Base-by-base conservation (phyloP, 2,113 vertebrate genomes). In the Catagonus wagneri region DNA sequence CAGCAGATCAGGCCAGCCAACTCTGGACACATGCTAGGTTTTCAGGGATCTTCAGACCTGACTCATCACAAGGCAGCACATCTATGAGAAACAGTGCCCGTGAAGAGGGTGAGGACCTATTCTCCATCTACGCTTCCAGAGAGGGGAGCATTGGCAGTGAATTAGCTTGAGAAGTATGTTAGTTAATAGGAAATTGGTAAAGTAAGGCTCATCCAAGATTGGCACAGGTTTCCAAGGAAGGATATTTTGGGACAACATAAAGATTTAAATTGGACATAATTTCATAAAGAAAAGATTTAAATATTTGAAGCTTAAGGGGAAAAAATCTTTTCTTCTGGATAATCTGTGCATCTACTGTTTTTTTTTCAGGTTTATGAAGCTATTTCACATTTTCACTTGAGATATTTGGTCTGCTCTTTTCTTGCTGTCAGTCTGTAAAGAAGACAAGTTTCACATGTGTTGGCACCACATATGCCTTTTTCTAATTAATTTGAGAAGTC, bases 211-310 rank as follows among this genome's bases (percentile, higher is more conserved):
- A 44, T 50, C 44, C 32, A 79, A 12, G 16, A 27, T n/a, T 83
- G 74, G n/a, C 34, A 16, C 2, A 1, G n/a, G 3, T 63, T 89
- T 69, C 58, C 13, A 36, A 66, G 36, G 27, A 89, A 61, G 23
- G 27, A 9, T 93, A 29, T 89, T 76, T 90, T 92, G 39, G n/a
- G 32, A n/a, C 25, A 89, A 65, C 0, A 20, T 60, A 54, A 69
- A 83, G 86, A 79, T 90, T 86, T 94, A 92, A 92, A 76, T 39
- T 71, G 86, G 54, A 52, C 50, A 86, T 52, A 79, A 92, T 68
- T 90, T 63, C 93, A 90, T 83, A 54, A 60, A 39, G 27, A 71
- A 89, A 84, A 76, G 27, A 80, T 71, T 87, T 39, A 50, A 80
- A 15, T 16, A 63, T 32, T 66, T 89, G 34, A 69, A 78, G 27